Conservation (phyloP, 2,888 invertebrate genomes). For the Pantelozetes paolii region DNA sequence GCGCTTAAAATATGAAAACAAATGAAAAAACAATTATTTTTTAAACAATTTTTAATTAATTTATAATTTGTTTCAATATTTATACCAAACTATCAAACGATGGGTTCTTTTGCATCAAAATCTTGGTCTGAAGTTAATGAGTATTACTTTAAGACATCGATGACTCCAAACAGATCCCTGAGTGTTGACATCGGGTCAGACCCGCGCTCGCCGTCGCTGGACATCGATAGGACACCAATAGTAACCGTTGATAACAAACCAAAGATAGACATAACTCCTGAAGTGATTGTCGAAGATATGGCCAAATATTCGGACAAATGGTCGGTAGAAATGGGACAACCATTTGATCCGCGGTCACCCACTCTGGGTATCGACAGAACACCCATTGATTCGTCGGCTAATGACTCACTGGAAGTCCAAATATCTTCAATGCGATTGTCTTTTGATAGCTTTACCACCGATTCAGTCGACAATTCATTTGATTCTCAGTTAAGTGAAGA, state of each 20-base stretch:
- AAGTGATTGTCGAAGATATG: not conserved
- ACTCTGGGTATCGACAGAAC: conserved; percentile 12
- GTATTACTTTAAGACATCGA: not conserved
- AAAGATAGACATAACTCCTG: not conserved
- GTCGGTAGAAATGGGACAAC: not conserved
- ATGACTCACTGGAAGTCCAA: not conserved
- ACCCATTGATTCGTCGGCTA: not conserved
- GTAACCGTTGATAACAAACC: not conserved
- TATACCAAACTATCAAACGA: not conserved
- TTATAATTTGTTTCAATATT: too few species aligned
- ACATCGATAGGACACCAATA: conserved; percentile 26
- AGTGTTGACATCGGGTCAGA: not conserved
- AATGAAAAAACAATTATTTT: not conserved
- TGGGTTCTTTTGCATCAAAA: conserved; percentile 7
- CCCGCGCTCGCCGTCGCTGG: conserved; percentile 7
- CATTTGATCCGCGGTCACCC: conserved; percentile 15
- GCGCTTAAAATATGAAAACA: not conserved
- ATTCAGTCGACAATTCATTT: not conserved
- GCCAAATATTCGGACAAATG: not conserved
- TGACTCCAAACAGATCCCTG: not conserved
- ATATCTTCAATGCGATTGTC: not conserved
- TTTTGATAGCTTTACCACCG: not conserved
- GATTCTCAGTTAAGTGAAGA: not conserved
- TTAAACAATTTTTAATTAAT: too few species aligned
- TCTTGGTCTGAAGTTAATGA: conserved; percentile 4